A percentile compares a stretch with the other conserved stretches of the same genome.
Evolutionary conservation across 53 echinoderm and acorn worm species (phyloP).

Genomic region (Hippasteria phrygiana): DNA sequence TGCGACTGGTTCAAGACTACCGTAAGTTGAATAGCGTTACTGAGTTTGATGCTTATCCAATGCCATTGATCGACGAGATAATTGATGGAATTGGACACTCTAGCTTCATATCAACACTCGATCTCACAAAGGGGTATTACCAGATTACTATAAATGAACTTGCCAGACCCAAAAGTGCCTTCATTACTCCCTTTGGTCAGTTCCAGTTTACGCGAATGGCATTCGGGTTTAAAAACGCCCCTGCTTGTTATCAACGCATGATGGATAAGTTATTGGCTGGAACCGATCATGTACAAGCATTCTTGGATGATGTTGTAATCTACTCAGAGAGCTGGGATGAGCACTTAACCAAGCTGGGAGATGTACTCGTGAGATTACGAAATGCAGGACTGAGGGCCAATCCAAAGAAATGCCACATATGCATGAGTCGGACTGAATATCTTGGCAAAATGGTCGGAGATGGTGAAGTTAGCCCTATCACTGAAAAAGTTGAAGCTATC

Average conservation of each 20-base stretch:
- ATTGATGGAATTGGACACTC: slow-evolving; percentile 44
- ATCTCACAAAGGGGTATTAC: slow-evolving; percentile 67
- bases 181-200: slow-evolving; percentile 69
- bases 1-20: slow-evolving; percentile 30
- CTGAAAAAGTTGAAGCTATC: background rate
- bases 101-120: slow-evolving; percentile 10
- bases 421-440: background rate
- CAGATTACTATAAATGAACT: slow-evolving; percentile 62
- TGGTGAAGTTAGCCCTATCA: background rate
- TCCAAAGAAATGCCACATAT: slow-evolving; percentile 63
- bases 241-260: slow-evolving; percentile 71
- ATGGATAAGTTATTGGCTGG: slow-evolving; percentile 67
- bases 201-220: slow-evolving; percentile 73
- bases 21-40: slow-evolving; percentile 46
- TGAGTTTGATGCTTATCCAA: slow-evolving; percentile 60
- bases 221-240: slow-evolving; percentile 72
- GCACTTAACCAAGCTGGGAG: slow-evolving; percentile 28
- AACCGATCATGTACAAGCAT: slow-evolving; percentile 55
- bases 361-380: slow-evolving; percentile 55
- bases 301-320: slow-evolving; percentile 69
- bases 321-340: slow-evolving; percentile 73
- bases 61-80: slow-evolving; percentile 64
- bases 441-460: background rate
- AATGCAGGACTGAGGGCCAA: slow-evolving; percentile 60
- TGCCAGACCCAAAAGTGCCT: slow-evolving; percentile 70